Percentiles rank a stretch among this genome's conserved stretches.
These are phyloP conservation scores for Melopsittacus undulatus DNA, from an alignment of 2,797 vertebrate genomes.

Conservation along the genomic window DNA sequence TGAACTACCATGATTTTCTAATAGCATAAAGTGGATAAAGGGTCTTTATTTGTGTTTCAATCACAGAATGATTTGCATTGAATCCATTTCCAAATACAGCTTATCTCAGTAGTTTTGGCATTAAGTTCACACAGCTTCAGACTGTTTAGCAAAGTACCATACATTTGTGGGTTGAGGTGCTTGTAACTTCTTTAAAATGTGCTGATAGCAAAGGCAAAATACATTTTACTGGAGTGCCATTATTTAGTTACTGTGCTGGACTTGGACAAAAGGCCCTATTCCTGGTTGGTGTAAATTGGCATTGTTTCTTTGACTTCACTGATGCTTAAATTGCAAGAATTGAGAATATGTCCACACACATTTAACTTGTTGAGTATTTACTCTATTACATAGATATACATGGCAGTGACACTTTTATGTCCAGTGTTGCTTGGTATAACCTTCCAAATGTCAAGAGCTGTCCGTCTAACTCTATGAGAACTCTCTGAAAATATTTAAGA, in stretches of 20 bases:
- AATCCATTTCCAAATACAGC: neutral
- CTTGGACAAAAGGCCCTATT: neutral
- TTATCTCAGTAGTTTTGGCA: neutral
- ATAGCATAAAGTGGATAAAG: neutral
- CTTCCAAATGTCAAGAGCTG: constrained; percentile 41
- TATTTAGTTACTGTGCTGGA: neutral
- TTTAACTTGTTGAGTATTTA: neutral
- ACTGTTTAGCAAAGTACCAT: neutral
- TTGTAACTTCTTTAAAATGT: neutral
- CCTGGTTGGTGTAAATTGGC: neutral
- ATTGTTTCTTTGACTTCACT: neutral
- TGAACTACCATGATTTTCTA: neutral
- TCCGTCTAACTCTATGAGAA: neutral
- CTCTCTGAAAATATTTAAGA: constrained; percentile 3
- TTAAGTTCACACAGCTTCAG: neutral
- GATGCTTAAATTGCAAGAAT: neutral
- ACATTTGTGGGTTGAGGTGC: neutral
- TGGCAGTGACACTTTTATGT: neutral
- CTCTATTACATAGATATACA: neutral
- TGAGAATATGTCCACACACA: neutral
- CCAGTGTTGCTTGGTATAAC: neutral
- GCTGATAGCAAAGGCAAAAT: neutral
- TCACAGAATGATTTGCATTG: neutral
- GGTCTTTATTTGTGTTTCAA: neutral
- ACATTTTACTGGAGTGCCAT: neutral